These are phyloP conservation scores for Pomatorhinus ruficollis DNA, from an alignment of 2,113 vertebrate species.

Conservation along the genomic window DNA sequence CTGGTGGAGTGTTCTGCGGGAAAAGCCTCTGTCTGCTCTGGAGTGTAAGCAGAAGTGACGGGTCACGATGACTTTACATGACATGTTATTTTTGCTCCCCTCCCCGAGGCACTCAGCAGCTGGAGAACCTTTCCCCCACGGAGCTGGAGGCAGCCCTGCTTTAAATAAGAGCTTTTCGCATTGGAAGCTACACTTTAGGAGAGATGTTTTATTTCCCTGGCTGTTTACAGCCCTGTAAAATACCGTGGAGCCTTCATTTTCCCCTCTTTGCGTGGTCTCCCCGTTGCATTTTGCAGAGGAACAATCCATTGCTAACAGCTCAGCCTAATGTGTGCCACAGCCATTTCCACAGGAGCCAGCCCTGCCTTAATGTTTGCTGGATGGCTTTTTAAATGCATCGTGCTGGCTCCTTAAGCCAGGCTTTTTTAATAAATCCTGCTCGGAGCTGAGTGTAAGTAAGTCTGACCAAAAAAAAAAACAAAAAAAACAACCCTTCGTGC, in stretches of 20 bases:
- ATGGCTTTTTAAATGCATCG: neutral
- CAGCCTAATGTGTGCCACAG: neutral
- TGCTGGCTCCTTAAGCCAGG: neutral
- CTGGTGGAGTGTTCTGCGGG: neutral
- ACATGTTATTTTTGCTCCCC: neutral
- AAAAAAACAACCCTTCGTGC: neutral
- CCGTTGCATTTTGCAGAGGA: neutral
- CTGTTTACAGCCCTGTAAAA: slow-evolving; percentile 18
- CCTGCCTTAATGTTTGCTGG: neutral
- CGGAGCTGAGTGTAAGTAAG: fast-evolving
- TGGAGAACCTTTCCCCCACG: neutral
- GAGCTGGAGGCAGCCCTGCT: neutral
- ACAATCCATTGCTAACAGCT: neutral
- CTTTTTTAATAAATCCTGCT: neutral
- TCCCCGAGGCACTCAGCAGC: neutral
- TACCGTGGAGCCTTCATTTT: neutral
- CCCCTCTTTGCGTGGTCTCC: neutral
- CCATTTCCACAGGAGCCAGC: neutral
- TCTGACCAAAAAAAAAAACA: too few species aligned
- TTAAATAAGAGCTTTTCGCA: neutral
- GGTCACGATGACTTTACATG: neutral
- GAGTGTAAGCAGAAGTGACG: neutral
- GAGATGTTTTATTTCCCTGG: slow-evolving; percentile 1
- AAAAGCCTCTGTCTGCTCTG: neutral
- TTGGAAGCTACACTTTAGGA: neutral